A percentile compares a stretch with the other conserved stretches of the same genome.
These are phyloP conservation scores for Priocnemis perturbator DNA, from an alignment of 2,888 invertebrate species.

Conservation along the genomic window DNA sequence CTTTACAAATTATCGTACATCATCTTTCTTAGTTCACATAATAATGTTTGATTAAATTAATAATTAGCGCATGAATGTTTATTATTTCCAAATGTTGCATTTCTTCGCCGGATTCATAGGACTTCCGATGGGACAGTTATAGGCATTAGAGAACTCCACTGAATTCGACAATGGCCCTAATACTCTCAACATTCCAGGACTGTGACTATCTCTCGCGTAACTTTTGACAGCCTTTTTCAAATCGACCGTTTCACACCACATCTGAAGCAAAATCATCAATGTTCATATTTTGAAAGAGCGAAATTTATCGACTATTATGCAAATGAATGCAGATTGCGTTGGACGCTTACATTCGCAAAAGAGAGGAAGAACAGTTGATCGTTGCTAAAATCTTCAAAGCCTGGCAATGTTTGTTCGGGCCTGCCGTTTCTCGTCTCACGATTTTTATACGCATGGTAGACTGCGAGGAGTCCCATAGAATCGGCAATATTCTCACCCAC, in stretches of 20 bases:
- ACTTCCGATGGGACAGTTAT: constrained; percentile 5
- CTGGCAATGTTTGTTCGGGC: constrained; percentile 52
- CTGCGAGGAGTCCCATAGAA: constrained; percentile 24
- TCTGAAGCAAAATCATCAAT: not conserved
- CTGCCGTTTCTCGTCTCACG: constrained; percentile 52
- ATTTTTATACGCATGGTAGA: constrained; percentile 41
- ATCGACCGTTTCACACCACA: not conserved
- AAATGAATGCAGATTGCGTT: not conserved
- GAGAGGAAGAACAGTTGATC: constrained; percentile 73
- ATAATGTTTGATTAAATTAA: not conserved
- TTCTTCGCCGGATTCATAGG: constrained; percentile 12
- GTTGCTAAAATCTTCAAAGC: constrained; percentile 64
- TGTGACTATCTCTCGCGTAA: not conserved
- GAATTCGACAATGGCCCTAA: not conserved
- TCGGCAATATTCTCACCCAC: constrained; percentile 37
- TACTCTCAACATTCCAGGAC: constrained; percentile 2
- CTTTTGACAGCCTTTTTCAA: not conserved
- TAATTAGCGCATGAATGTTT: not conserved
- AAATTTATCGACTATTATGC: not conserved
- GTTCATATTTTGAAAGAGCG: not conserved
- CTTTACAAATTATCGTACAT: too few species aligned
- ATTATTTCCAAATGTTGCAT: not conserved
- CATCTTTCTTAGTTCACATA: too few species aligned
- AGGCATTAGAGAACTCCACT: not conserved
- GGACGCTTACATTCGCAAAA: constrained; percentile 66